A percentile compares a stretch with the other conserved stretches of the same genome.
Conservation (phyloP, 1,140 invertebrate genomes). For the Drosophila pectinifera region DNA sequence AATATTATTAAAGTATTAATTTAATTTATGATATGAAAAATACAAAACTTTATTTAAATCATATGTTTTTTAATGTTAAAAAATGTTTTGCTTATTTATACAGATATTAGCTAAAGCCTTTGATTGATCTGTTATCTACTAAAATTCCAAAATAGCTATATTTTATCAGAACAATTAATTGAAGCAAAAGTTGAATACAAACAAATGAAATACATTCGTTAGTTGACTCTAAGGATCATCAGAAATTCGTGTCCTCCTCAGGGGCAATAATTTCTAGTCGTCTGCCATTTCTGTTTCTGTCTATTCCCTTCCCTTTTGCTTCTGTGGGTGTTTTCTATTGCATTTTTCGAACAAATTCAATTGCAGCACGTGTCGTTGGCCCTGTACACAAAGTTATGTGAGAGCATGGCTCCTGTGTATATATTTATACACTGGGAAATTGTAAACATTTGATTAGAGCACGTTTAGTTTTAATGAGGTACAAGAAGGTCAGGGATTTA, state of each 20-base stretch:
- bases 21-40: too few relatives aligned
- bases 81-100: too few relatives aligned
- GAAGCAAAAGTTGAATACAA: background rate
- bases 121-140: too few relatives aligned
- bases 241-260: constrained; percentile 19
- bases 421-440: constrained; percentile 11
- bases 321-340: constrained; percentile 77
- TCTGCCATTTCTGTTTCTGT: constrained; percentile 17
- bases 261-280: constrained; percentile 19
- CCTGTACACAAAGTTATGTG: constrained; percentile 60
- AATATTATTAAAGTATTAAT: too few relatives aligned
- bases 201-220: background rate
- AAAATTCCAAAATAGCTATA: too few relatives aligned
- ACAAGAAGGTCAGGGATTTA: background rate
- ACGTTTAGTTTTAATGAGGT: too few relatives aligned
- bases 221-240: constrained; percentile 30
- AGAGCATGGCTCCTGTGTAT: constrained; percentile 18
- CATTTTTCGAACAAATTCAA: constrained; percentile 80
- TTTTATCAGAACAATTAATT: too few relatives aligned
- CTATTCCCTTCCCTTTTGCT: constrained; percentile 17
- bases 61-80: too few relatives aligned
- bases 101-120: too few relatives aligned
- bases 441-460: background rate
- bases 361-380: constrained; percentile 78
- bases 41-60: too few relatives aligned